A percentile compares a stretch with the other conserved stretches of the same genome.
Evolutionary conservation across 30 jellyfish, hydroid and myxozoan genomes (phyloP).

Genomic region (Phacellophora camtschatica): DNA sequence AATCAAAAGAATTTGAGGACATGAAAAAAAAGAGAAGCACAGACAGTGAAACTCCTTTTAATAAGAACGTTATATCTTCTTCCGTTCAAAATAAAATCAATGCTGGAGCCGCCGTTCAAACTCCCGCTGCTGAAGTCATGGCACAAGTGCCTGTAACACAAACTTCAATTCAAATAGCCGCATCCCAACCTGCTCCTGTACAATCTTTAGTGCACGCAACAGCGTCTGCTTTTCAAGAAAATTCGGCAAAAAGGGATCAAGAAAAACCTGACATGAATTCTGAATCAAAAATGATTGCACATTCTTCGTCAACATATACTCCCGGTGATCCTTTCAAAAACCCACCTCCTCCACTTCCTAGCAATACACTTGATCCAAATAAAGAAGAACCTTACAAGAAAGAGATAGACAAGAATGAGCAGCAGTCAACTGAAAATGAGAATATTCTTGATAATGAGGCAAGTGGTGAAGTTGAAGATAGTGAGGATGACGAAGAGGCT

Average conservation of each 20-base stretch:
- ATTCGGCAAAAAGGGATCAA: neutral
- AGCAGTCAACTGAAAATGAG: neutral
- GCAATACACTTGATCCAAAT: neutral
- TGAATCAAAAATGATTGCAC: constrained; percentile 61
- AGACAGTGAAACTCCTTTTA: constrained; percentile 7
- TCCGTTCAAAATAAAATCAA: neutral
- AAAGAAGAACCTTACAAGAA: neutral
- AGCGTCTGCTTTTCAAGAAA: neutral
- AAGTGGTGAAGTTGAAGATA: neutral
- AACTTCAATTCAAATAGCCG: neutral
- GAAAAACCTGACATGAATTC: constrained; percentile 43
- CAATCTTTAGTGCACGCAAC: neutral
- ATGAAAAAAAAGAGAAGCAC: constrained; percentile 62
- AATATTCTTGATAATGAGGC: neutral
- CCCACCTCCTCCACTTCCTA: neutral
- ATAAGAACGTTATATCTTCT: neutral
- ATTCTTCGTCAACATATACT: constrained; percentile 57
- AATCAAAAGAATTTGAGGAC: constrained; percentile 56
- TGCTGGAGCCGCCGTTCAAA: neutral
- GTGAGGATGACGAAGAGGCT: neutral
- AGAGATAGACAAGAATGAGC: neutral
- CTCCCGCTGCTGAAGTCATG: neutral
- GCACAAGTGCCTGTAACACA: neutral
- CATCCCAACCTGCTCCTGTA: constrained; percentile 1
- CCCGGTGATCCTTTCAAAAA: constrained; percentile 31